Conservation (phyloP, 2,888 invertebrate species). For the Orthosia cruda region DNA sequence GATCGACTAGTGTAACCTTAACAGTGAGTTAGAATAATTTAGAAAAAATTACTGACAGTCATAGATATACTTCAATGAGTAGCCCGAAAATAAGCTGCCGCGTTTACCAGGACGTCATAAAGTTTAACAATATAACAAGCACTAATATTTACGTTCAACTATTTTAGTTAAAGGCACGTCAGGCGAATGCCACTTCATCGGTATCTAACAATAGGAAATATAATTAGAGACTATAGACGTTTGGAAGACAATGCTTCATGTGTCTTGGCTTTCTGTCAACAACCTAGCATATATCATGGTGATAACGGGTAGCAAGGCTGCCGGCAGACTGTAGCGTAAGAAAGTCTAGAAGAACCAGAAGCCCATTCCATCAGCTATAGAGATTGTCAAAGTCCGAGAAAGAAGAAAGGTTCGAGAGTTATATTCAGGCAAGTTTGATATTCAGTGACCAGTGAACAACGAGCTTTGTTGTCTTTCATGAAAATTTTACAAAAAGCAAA, state of each 20-base stretch:
- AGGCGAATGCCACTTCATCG: background rate
- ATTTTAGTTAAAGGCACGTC: background rate
- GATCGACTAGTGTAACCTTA: too few relatives aligned
- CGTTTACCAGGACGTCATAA: slow-evolving; percentile 2
- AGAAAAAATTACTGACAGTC: too few relatives aligned
- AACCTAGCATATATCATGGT: background rate
- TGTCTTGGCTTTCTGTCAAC: background rate
- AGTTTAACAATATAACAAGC: slow-evolving; percentile 11
- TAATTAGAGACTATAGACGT: slow-evolving; percentile 5
- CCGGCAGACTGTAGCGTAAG: background rate
- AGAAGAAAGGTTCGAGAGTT: too few relatives aligned
- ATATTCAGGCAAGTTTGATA: too few relatives aligned
- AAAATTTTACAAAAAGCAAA: too few relatives aligned
- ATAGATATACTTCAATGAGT: too few relatives aligned
- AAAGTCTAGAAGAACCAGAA: background rate
- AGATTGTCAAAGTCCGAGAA: too few relatives aligned
- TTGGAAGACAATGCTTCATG: slow-evolving; percentile 4
- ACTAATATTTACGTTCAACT: slow-evolving; percentile 21
- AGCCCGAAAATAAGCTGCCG: background rate
- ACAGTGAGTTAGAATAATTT: too few relatives aligned
- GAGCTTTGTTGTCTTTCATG: too few relatives aligned
- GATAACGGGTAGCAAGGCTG: slow-evolving; percentile 1
- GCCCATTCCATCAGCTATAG: too few relatives aligned
- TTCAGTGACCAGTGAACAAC: too few relatives aligned
- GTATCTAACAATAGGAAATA: slow-evolving; percentile 24